A percentile compares a stretch with the other conserved stretches of the same genome.
These are phyloP conservation scores for Tetragonula carbonaria DNA, from an alignment of 2,888 invertebrate species.

Conservation along the genomic window DNA sequence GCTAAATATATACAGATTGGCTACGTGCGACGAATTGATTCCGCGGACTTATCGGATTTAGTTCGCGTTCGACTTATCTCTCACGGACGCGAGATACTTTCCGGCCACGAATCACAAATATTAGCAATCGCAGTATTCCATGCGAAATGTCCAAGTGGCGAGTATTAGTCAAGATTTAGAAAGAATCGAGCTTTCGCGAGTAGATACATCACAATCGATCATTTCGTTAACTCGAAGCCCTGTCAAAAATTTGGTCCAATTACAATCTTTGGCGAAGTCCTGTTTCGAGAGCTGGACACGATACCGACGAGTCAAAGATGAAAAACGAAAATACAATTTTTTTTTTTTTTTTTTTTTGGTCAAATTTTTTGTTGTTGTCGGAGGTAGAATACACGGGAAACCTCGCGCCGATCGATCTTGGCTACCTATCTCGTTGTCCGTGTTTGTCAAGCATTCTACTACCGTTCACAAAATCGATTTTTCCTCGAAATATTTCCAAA, in stretches of 20 bases:
- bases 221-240: background rate
- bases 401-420: background rate
- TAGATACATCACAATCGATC: background rate
- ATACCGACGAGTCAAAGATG: background rate
- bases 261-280: background rate
- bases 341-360: background rate
- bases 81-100: constrained; percentile 19
- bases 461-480: too few species aligned
- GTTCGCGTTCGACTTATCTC: constrained; percentile 51
- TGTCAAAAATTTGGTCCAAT: background rate
- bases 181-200: background rate
- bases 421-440: background rate
- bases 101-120: constrained; percentile 7
- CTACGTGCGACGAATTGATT: constrained; percentile 64
- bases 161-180: background rate
- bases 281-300: background rate
- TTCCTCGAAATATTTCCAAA: background rate
- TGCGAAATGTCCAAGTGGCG: background rate
- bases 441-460: background rate
- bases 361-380: background rate
- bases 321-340: background rate
- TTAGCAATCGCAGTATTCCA: constrained; percentile 7
- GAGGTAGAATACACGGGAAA: background rate
- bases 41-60: constrained; percentile 62
- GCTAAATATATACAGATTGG: constrained; percentile 65